Evolutionary conservation across 1,140 invertebrate species (phyloP).

Genomic region (Callitettix versicolor): DNA sequence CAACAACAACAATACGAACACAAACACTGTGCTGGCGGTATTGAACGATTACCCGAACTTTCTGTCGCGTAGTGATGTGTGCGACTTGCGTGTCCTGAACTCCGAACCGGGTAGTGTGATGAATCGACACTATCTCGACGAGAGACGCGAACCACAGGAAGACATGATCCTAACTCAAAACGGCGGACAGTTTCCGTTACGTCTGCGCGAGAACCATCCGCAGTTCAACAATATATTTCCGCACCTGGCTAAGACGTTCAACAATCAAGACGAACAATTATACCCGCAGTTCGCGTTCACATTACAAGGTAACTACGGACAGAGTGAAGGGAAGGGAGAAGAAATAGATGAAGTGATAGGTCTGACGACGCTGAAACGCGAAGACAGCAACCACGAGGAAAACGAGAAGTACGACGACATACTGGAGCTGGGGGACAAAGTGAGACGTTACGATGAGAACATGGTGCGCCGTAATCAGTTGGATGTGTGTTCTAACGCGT

Average conservation of each 20-base stretch:
- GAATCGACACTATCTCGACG: background rate
- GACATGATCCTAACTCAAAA: constrained; percentile 13
- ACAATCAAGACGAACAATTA: background rate
- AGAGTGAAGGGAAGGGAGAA: background rate
- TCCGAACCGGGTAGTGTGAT: background rate
- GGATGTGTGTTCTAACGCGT: constrained; percentile 6
- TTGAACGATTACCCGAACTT: too few relatives aligned
- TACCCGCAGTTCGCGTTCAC: background rate
- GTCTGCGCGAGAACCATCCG: background rate
- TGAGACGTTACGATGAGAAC: too few relatives aligned
- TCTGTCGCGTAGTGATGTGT: too few relatives aligned
- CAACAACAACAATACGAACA: background rate
- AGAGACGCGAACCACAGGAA: background rate
- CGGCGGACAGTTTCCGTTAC: constrained; percentile 6
- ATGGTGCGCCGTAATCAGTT: background rate
- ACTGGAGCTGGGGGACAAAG: constrained; percentile 4
- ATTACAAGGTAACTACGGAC: background rate
- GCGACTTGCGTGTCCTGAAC: background rate
- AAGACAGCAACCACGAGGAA: too few relatives aligned
- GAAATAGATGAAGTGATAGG: too few relatives aligned
- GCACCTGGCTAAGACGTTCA: background rate
- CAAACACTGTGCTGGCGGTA: background rate
- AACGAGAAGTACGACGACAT: background rate
- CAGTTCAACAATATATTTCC: constrained; percentile 13
- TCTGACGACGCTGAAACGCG: too few relatives aligned